These are phyloP conservation scores for Anneissia japonica DNA, from an alignment of 35 echinoderm and acorn worm genomes.

Conservation along the genomic window DNA sequence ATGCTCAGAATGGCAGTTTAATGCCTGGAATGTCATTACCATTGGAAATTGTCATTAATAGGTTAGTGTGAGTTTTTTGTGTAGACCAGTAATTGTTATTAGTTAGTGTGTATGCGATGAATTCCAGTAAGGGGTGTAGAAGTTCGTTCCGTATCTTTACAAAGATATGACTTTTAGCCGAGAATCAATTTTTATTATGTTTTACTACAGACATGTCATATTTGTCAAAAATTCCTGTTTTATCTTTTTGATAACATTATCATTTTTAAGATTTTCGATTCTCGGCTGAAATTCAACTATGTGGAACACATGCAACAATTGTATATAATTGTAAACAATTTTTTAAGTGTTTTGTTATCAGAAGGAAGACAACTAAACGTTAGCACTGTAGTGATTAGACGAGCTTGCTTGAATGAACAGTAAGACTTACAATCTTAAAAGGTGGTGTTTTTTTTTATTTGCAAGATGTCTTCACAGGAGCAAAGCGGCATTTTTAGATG, in stretches of 20 bases:
- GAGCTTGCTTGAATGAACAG: too few species aligned
- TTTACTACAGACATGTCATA: neutral
- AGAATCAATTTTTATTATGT: neutral
- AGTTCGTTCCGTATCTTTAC: neutral
- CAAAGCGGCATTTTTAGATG: neutral
- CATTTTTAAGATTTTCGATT: neutral
- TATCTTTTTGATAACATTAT: too few species aligned
- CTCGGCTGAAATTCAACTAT: neutral
- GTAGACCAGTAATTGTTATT: neutral
- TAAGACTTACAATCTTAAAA: too few species aligned
- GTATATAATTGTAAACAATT: neutral
- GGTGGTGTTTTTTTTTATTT: neutral
- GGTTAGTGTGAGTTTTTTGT: neutral
- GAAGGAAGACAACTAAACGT: neutral
- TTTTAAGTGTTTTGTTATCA: neutral
- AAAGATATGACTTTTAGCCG: neutral
- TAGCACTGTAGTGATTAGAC: neutral
- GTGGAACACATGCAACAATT: neutral
- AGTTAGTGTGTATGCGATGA: neutral
- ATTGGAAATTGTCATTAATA: neutral
- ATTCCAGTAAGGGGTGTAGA: neutral
- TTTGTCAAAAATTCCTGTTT: neutral
- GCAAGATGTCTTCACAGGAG: neutral
- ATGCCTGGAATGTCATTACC: neutral
- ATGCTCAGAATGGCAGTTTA: too few species aligned